Percentiles rank a stretch among this genome's conserved stretches.
phyloP scores from a whole-genome alignment of 2,797 vertebrate species.

The Coregonus suidteri region DNA sequence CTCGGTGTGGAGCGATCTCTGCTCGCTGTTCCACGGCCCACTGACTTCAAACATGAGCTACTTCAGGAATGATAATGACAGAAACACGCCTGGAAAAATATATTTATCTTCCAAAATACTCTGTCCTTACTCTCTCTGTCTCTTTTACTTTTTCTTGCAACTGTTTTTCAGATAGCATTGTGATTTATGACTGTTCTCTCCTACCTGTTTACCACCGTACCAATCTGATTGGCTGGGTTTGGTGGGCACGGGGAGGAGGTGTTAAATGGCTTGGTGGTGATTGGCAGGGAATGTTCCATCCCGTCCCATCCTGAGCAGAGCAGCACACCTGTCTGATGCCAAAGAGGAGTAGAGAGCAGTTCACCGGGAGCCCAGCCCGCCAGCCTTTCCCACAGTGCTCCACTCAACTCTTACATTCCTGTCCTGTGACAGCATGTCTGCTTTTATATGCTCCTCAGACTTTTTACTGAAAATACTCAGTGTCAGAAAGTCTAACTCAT shows the following conservation, averaged over 20 bases:
- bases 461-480: slow-evolving; percentile 49
- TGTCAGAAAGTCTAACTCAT: slow-evolving; percentile 53
- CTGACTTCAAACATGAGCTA: slow-evolving; percentile 81
- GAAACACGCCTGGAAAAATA: slow-evolving; percentile 79
- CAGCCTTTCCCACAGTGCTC: slow-evolving; percentile 74
- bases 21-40: slow-evolving; percentile 68
- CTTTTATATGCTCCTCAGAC: slow-evolving; percentile 63
- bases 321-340: slow-evolving; percentile 72
- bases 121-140: slow-evolving; percentile 45
- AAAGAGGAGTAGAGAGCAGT: slow-evolving; percentile 44
- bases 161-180: slow-evolving; percentile 30
- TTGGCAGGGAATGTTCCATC: slow-evolving; percentile 56
- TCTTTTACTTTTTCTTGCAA: background rate
- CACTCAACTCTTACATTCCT: slow-evolving; percentile 69
- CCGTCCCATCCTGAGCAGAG: slow-evolving; percentile 33
- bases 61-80: slow-evolving; percentile 84
- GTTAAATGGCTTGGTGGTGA: slow-evolving; percentile 46
- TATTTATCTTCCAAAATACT: slow-evolving; percentile 68
- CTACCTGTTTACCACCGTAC: slow-evolving; percentile 58
- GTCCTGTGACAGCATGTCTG: slow-evolving; percentile 78
- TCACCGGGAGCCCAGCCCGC: slow-evolving; percentile 37
- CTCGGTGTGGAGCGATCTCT: slow-evolving; percentile 65
- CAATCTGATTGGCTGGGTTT: slow-evolving; percentile 31
- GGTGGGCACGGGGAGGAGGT: slow-evolving; percentile 24
- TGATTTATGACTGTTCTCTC: slow-evolving; percentile 63